Evolutionary conservation across 2,888 invertebrate genomes (phyloP).

Genomic region (Noctua comes): DNA sequence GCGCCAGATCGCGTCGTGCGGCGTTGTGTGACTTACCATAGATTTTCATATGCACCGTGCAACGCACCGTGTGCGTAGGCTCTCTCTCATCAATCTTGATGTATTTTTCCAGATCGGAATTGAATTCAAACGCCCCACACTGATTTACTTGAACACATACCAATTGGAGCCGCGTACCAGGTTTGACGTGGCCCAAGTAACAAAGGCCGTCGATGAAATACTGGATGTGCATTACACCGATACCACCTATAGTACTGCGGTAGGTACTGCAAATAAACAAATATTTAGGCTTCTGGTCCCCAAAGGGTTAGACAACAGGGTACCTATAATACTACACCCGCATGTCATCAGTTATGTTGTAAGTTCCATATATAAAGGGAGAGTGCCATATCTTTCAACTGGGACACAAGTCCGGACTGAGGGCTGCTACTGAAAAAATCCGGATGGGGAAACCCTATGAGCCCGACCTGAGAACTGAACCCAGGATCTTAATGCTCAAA

Average conservation of each 20-base stretch:
- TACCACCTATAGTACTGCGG: slow-evolving; percentile 81
- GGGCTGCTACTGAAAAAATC: background rate
- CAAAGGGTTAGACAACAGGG: background rate
- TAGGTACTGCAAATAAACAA: slow-evolving; percentile 48
- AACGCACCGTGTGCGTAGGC: background rate
- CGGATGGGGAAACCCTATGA: background rate
- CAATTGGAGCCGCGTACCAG: slow-evolving; percentile 76
- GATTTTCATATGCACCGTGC: background rate
- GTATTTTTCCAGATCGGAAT: slow-evolving; percentile 74
- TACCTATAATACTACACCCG: background rate
- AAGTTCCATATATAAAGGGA: background rate
- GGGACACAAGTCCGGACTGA: too few species aligned
- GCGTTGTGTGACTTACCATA: too few species aligned
- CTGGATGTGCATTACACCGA: slow-evolving; percentile 77
- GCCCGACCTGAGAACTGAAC: background rate
- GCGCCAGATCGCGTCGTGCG: too few species aligned
- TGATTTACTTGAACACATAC: slow-evolving; percentile 79
- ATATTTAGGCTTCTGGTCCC: background rate
- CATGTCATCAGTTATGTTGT: background rate
- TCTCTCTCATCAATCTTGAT: background rate
- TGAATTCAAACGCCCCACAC: slow-evolving; percentile 82
- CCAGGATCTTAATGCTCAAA: background rate
- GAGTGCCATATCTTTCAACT: too few species aligned
- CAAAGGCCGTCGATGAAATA: slow-evolving; percentile 66
- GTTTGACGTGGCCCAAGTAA: slow-evolving; percentile 73